Base-by-base conservation (phyloP, 53 echinoderm and acorn worm genomes). In the Arbacia lixula region DNA sequence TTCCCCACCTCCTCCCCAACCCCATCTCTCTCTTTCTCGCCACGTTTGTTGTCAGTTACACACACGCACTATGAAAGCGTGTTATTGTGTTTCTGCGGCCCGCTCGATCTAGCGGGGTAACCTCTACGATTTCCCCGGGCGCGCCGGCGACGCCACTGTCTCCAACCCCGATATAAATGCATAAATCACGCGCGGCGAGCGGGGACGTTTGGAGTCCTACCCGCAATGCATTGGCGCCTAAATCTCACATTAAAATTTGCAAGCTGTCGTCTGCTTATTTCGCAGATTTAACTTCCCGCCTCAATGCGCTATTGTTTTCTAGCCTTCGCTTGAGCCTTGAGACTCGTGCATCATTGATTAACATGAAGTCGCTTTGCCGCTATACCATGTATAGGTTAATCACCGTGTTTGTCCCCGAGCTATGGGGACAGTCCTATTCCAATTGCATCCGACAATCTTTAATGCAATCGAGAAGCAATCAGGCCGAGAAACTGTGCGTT, bases 101-200 rank as follows among this genome's bases (percentile, higher is more conserved):
- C 69, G 69, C 34, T 25, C 37, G 38, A 25, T 36, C 37, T 77
- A 22, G 77, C 56, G 77, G 57, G 58, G 58, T 58, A 58, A 56
- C 77, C 77, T 77, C 77, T 28, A 12, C 56, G 60, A 77, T 77
- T 77, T 77, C 77, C 77, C 77, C 58, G 57, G 77, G 77, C 77
- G 58, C 20, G 57, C 32, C 77, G 38, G 60, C 77, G 77, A 77
- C 77, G 77, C 77, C 77, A 77, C 77, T 77, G 77, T 77, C 77
- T 77, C 58, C 22, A 58, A n/a, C 58, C 58, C 36, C 77, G 77
- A 56, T 77, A 77, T 36, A 58, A 58, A 43, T 35, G 58, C 77
- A 77, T 77, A 77, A 77, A 77, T 77, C 77, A 77, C 58, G 36
- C 11, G 58, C 58, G 4, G 17, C 12, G 58, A 25, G 40, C 77